A percentile compares a stretch with the other conserved stretches of the same genome.
Conservation (phyloP, 2,888 invertebrate genomes). For the Epistrophella euchroma region DNA sequence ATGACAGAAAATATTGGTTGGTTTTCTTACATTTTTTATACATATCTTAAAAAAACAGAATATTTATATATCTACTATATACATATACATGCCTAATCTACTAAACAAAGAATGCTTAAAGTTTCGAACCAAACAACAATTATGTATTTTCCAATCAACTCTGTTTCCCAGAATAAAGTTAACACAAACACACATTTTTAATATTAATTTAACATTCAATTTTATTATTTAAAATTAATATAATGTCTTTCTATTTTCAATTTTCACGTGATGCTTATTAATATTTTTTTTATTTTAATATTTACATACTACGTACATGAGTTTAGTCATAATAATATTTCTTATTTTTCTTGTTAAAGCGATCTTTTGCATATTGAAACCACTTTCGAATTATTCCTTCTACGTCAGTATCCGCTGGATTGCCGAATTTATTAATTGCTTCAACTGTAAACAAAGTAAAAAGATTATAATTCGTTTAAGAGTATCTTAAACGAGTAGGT, state of each 20-base stretch:
- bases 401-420: neutral
- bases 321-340: conserved; percentile 8
- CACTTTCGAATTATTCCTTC: conserved; percentile 12
- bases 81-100: too few species aligned
- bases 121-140: neutral
- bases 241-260: neutral
- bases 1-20: too few species aligned
- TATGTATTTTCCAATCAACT: too few species aligned
- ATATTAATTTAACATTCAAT: neutral
- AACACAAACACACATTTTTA: neutral
- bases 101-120: neutral
- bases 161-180: neutral
- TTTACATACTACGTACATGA: neutral
- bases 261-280: neutral
- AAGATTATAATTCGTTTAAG: neutral
- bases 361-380: conserved; percentile 28
- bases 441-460: conserved; percentile 12
- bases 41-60: too few species aligned
- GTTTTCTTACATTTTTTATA: too few species aligned
- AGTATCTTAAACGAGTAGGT: too few species aligned
- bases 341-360: conserved; percentile 10
- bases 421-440: conserved; percentile 1
- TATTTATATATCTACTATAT: too few species aligned
- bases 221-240: neutral
- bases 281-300: neutral